Base-by-base conservation (phyloP, 2,113 vertebrate species). In the Xiphorhynchus elegans region DNA sequence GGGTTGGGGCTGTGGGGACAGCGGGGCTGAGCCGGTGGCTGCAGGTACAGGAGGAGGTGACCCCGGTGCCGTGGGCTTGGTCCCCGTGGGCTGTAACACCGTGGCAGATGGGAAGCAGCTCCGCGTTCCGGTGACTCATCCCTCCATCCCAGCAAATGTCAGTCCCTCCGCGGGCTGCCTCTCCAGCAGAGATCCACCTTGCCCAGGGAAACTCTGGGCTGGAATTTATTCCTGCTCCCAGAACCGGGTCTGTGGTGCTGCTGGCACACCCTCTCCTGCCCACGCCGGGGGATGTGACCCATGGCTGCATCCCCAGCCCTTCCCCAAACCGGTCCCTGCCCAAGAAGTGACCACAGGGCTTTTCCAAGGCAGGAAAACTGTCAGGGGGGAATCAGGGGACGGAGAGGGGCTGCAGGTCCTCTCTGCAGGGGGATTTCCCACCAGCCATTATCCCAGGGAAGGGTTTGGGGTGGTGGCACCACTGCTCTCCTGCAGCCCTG, bases 1-100 rank as follows among this genome's bases (percentile, higher is more conserved):
- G 23, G 13, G 37, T 17, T 25, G 39, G 33, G 1, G 17, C 24
- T 44, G 56, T 24, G 21, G 53, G 49, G 66, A 25, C 60, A 68
- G 66, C 50, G 8, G 3, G 7, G 40, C n/a, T 0, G 2, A 9
- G 13, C 39, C 35, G 0, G 4, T 0, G 25, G 42, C 59, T 42
- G 35, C 46, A 37, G 46, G 67, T 19, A 37, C 37, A 37, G 23
- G 49, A 25, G 37, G 56, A 67, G 60, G 47, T 20, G 25, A n/a
- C 28, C 13, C 9, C 1, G 2, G 8, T 31, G 52, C 31, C 13
- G 13, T 7, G 59, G 86, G 33, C 31, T 69, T 63, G 37, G 60
- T 40, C 44, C 31, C 21, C 3, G 23, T 10, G 63, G 83, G 33
- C n/a, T 73, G 13, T 8, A 16, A 40, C 70, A 42, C 16, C 39